phyloP scores from a whole-genome alignment of 2,113 vertebrate species.

The Tychaedon coryphoeus region DNA sequence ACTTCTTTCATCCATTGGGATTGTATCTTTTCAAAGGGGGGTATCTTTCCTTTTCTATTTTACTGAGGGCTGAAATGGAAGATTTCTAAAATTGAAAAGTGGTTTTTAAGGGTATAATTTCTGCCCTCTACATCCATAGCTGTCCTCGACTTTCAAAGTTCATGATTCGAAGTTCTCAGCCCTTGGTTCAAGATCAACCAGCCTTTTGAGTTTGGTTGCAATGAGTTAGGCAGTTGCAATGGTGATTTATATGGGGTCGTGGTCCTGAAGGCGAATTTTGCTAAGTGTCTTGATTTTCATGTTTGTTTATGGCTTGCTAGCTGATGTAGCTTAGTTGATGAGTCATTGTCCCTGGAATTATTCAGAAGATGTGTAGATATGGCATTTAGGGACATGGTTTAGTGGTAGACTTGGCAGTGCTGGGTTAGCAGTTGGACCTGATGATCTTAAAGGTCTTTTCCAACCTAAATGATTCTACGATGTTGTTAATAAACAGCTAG shows the following conservation, averaged over 20 bases:
- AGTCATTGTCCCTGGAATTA: neutral
- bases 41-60: neutral
- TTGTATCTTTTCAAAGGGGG: neutral
- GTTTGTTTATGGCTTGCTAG: neutral
- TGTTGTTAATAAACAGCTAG: neutral
- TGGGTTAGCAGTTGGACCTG: neutral
- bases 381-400: neutral
- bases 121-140: neutral
- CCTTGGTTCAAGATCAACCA: neutral
- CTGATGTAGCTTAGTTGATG: neutral
- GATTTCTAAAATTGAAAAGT: neutral
- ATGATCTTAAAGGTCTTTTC: neutral
- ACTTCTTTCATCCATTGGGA: neutral
- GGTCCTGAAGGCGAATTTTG: neutral
- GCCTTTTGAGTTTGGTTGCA: neutral
- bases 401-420: neutral
- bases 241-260: neutral
- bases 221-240: neutral
- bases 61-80: neutral
- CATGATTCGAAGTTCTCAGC: neutral
- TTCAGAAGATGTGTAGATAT: neutral
- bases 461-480: neutral
- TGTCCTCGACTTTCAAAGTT: neutral
- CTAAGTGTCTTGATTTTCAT: neutral
- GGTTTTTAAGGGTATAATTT: neutral